Evolutionary conservation across 1,140 invertebrate species (phyloP).

Genomic region (Caenorhabditis remanei): DNA sequence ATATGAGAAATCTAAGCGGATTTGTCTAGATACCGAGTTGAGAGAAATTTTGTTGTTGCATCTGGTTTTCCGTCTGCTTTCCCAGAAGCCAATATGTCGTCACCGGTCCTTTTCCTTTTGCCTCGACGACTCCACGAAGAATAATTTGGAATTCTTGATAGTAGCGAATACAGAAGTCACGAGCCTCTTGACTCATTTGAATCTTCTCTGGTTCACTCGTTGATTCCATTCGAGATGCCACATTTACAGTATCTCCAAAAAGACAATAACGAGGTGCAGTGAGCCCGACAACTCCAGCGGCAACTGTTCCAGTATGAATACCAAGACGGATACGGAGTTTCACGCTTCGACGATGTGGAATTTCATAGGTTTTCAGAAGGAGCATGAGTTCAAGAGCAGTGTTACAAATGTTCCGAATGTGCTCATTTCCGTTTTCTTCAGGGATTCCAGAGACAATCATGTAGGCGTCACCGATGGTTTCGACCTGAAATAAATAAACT

Average conservation of each 20-base stretch:
- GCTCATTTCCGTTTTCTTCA: slow-evolving; percentile 71
- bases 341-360: slow-evolving; percentile 69
- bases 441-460: slow-evolving; percentile 77
- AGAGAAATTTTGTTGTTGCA: slow-evolving; percentile 54
- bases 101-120: slow-evolving; percentile 67
- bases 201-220: slow-evolving; percentile 63
- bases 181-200: slow-evolving; percentile 50
- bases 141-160: slow-evolving; percentile 56
- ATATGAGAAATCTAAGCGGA: background rate
- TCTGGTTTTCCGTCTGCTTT: slow-evolving; percentile 56
- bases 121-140: slow-evolving; percentile 52
- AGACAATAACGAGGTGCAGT: slow-evolving; percentile 78
- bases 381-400: slow-evolving; percentile 74
- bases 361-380: slow-evolving; percentile 72
- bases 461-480: slow-evolving; percentile 73
- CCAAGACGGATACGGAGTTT: slow-evolving; percentile 68
- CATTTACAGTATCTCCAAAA: slow-evolving; percentile 91
- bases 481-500: slow-evolving; percentile 60
- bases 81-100: slow-evolving; percentile 70
- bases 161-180: slow-evolving; percentile 47
- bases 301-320: slow-evolving; percentile 64
- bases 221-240: slow-evolving; percentile 64
- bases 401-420: slow-evolving; percentile 70
- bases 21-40: slow-evolving; percentile 49
- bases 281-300: slow-evolving; percentile 65